Base-by-base conservation (phyloP, 2,797 vertebrate species). In the Neopelma chrysocephalum region DNA sequence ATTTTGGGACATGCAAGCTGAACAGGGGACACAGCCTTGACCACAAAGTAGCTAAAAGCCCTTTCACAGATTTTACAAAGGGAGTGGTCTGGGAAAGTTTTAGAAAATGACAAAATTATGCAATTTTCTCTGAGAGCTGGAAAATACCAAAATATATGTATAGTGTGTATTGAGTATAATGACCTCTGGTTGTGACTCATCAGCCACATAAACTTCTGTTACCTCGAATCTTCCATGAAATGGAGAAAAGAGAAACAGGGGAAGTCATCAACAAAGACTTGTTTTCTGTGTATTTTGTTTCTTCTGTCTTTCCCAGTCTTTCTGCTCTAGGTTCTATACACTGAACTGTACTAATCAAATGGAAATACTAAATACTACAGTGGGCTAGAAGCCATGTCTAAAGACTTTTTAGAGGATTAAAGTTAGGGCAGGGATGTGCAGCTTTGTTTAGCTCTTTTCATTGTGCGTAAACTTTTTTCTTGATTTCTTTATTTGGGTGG, bases 181-280 rank as follows among this genome's bases (percentile, higher is more conserved):
- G 9, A 8, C 21, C 91, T 45, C 29, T 82, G 82, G 64, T 96
- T 82, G 40, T 97, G 96, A 97, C 76, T 96, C 96, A 97, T 75
- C 61, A 89, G 91, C 88, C 77, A 80, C 82, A 96, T 64, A 78
- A 87, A 65, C 60, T 89, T 82, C 42, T 64, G 50, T 94, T 83
- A 91, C 87, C 61, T 96, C 8, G 2, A 80, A 86, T 91, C 62
- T 93, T 96, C 92, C 82, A 87, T 23, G 34, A 75, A 79, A 88
- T 5, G 4, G 5, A 45, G 14, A 45, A 93, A 89, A 90, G 23
- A 92, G 19, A 93, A 92, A 69, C 16, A 38, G 11, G 9, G 38
- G 40, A 40, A 62, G 13, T 57, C 13, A 34, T 57, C 9, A 34
- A 57, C 9, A 87, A 72, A 77, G 6, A 21, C 15, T 60, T 90